Conservation (phyloP, 2,797 vertebrate species). For the Nannoperca obscura region DNA sequence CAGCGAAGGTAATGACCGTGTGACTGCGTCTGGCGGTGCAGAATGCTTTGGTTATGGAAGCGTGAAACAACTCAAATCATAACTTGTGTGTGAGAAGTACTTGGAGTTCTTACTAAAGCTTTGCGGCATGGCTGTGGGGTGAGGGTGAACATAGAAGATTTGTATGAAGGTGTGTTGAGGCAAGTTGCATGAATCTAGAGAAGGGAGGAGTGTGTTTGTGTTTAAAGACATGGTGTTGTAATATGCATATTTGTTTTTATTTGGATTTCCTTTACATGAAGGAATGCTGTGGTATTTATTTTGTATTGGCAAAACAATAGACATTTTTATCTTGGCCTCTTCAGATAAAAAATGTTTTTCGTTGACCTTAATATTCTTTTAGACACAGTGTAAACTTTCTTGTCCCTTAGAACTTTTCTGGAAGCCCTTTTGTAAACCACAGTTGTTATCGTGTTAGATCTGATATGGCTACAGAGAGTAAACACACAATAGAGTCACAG, state of each 20-base stretch:
- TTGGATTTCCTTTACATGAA: not conserved
- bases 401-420: not conserved
- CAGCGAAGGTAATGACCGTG: conserved; percentile 81
- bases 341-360: not conserved
- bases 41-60: conserved; percentile 59
- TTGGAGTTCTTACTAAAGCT: conserved; percentile 27
- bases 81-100: conserved; percentile 46
- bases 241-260: not conserved
- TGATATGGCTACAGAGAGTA: conserved; percentile 32
- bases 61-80: conserved; percentile 45
- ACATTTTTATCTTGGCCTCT: not conserved
- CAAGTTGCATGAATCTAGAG: conserved; percentile 46
- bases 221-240: conserved; percentile 8
- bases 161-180: conserved; percentile 30
- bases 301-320: conserved; percentile 14
- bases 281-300: conserved; percentile 9
- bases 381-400: not conserved
- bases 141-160: conserved; percentile 22
- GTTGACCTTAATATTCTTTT: not conserved
- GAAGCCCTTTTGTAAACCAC: conserved; percentile 33
- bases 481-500: conserved; percentile 35
- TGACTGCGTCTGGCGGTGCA: conserved; percentile 57
- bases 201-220: conserved; percentile 24
- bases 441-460: conserved; percentile 40
- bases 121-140: conserved; percentile 46